Evolutionary conservation across 2,888 invertebrate species (phyloP).

Genomic region (Drosophila monieri): DNA sequence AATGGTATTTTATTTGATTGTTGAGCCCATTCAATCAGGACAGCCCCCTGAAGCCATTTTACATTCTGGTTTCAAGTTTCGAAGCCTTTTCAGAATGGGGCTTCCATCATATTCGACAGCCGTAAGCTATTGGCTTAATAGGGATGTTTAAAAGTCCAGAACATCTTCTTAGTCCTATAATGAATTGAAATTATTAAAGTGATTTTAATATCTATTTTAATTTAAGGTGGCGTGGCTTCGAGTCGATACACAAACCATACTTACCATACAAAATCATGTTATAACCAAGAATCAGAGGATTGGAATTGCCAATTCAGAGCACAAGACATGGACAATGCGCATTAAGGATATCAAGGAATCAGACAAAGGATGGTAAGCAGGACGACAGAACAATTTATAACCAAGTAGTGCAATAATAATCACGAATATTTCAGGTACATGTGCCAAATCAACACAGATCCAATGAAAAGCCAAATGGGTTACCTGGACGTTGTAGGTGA

Average conservation of each 20-base stretch:
- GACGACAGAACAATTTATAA: background rate
- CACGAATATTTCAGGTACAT: constrained; percentile 83
- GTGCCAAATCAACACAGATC: constrained; percentile 85
- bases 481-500: constrained; percentile 95
- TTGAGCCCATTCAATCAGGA: background rate
- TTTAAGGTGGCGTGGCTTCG: constrained; percentile 84
- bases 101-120: background rate
- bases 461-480: constrained; percentile 89
- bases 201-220: background rate
- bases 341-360: constrained; percentile 91
- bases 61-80: background rate
- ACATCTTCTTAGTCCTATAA: too few species aligned
- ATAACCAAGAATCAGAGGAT: constrained; percentile 95
- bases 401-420: background rate
- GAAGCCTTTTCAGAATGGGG: background rate
- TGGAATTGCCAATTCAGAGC: constrained; percentile 90
- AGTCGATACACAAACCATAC: constrained; percentile 93
- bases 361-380: constrained; percentile 88
- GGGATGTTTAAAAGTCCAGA: too few species aligned
- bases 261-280: constrained; percentile 94
- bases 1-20: constrained; percentile 1
- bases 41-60: background rate
- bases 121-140: too few species aligned
- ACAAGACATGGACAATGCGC: constrained; percentile 92
- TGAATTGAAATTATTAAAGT: background rate